These are phyloP conservation scores for Eupithecia pulchellata DNA, from an alignment of 2,888 invertebrate species.

Conservation along the genomic window DNA sequence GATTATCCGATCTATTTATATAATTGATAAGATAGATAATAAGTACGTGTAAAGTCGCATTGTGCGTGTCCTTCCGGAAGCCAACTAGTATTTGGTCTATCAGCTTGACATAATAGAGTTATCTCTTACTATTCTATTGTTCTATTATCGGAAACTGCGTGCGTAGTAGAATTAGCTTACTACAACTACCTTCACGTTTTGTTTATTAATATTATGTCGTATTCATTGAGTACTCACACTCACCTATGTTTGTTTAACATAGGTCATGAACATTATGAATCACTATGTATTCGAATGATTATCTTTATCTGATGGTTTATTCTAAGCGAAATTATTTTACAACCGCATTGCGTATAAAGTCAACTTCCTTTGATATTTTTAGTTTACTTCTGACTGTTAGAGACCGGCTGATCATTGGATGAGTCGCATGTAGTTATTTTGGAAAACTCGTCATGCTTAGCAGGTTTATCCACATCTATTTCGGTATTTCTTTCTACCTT, in stretches of 20 bases:
- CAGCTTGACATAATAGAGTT: conserved; percentile 5
- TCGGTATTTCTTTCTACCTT: background rate
- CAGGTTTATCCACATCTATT: background rate
- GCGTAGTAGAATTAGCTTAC: background rate
- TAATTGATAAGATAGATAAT: no score
- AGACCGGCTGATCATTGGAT: conserved; percentile 9
- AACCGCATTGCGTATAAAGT: background rate
- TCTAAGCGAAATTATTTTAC: conserved; percentile 7
- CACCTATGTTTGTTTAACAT: conserved; percentile 43
- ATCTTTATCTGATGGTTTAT: conserved; percentile 15
- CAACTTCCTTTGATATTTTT: conserved; percentile 17
- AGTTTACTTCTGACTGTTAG: conserved; percentile 10
- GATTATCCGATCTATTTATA: no score
- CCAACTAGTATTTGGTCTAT: background rate
- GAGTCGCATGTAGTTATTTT: conserved; percentile 18
- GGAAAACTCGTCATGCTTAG: background rate
- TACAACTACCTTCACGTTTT: background rate
- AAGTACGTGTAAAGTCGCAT: background rate
- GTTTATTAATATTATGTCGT: conserved; percentile 11
- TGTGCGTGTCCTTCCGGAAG: background rate
- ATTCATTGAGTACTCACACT: conserved; percentile 20
- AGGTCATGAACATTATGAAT: conserved; percentile 45
- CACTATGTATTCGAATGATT: background rate
- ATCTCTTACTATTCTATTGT: conserved; percentile 14
- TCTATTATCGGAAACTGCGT: background rate